Evolutionary conservation across 1,140 invertebrate genomes (phyloP).

Genomic region (Centruroides vittatus): DNA sequence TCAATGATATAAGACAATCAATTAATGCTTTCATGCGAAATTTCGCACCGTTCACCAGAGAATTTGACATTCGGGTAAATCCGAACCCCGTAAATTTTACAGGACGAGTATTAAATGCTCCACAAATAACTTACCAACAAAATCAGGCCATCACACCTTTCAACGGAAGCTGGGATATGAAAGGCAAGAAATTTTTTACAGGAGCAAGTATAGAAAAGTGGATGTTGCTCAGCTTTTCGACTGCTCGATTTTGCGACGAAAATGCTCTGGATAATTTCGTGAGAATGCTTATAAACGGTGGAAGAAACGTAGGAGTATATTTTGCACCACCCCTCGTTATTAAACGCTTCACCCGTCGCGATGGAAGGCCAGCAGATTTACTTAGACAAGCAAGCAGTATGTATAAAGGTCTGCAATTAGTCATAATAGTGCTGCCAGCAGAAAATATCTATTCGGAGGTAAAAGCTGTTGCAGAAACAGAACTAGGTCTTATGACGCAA

Average conservation of each 20-base stretch:
- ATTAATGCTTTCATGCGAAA: neutral
- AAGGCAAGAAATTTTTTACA: slow-evolving; percentile 40
- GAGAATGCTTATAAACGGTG: neutral
- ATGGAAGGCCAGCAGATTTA: neutral
- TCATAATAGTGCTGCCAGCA: neutral
- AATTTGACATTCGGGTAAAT: slow-evolving; percentile 18
- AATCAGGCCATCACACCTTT: neutral
- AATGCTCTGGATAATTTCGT: neutral
- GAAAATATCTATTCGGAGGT: slow-evolving; percentile 30
- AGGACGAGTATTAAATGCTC: slow-evolving; percentile 12
- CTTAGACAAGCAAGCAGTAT: neutral
- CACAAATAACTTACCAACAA: slow-evolving; percentile 1
- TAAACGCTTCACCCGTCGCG: neutral
- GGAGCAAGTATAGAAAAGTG: slow-evolving; percentile 26
- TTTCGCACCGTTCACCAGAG: slow-evolving; percentile 15
- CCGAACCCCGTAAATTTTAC: slow-evolving; percentile 7
- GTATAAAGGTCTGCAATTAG: neutral
- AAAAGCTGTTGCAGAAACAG: slow-evolving; percentile 58
- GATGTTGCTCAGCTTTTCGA: slow-evolving; percentile 15
- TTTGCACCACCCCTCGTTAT: neutral
- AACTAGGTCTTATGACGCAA: slow-evolving; percentile 60
- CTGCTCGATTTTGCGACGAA: neutral
- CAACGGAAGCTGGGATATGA: slow-evolving; percentile 45
- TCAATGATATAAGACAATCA: slow-evolving; percentile 5
- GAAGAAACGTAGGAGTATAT: neutral